A percentile compares a stretch with the other conserved stretches of the same genome.
Evolutionary conservation across 2,113 vertebrate genomes (phyloP).

Genomic region (Xenus cinereus): DNA sequence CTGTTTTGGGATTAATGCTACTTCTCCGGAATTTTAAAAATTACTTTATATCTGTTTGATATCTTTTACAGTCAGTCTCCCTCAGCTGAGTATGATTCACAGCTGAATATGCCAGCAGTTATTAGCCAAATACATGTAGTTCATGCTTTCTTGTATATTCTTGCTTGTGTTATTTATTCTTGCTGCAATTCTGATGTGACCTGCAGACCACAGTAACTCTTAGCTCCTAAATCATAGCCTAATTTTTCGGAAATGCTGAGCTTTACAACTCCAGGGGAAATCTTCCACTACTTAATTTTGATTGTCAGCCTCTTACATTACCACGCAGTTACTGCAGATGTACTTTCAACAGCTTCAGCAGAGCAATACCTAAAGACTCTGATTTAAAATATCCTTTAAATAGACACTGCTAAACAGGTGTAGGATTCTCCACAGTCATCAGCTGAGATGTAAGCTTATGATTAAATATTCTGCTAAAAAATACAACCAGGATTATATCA

Average conservation of each 20-base stretch:
- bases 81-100: constrained; percentile 15
- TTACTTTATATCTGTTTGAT: background rate
- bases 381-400: background rate
- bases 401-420: background rate
- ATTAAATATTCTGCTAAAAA: background rate
- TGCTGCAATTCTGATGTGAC: background rate
- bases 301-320: background rate
- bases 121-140: background rate
- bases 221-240: background rate
- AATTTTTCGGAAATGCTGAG: constrained; percentile 31
- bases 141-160: background rate
- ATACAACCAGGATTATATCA: background rate
- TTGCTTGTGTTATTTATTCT: background rate
- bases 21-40: background rate
- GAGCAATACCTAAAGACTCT: background rate
- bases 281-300: background rate
- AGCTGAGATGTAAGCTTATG: background rate
- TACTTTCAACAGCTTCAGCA: background rate
- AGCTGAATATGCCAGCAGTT: constrained; percentile 10
- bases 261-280: background rate
- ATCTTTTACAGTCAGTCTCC: background rate
- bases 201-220: background rate
- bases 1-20: constrained; percentile 29
- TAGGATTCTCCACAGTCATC: background rate
- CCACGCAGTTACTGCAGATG: background rate